A percentile compares a stretch with the other conserved stretches of the same genome.
Conservation (phyloP, 2,797 vertebrate genomes). For the Poeciliopsis presidionis region DNA sequence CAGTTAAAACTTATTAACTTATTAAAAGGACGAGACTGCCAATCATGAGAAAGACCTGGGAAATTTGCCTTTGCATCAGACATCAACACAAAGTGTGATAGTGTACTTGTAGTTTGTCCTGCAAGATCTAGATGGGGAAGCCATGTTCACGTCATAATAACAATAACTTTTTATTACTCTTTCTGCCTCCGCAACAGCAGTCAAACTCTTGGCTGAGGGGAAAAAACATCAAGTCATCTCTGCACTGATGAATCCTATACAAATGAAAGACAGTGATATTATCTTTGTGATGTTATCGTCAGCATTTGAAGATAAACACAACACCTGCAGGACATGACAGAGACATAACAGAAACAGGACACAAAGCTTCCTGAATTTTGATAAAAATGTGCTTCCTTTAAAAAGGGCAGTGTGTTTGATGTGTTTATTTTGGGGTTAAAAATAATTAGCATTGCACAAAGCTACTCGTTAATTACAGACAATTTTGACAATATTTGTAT, state of each 20-base stretch:
- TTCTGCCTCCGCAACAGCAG: neutral
- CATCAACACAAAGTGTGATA: neutral
- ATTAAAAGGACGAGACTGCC: neutral
- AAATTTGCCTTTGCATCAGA: neutral
- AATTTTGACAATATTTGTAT: neutral
- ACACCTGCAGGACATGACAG: neutral
- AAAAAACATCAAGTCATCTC: neutral
- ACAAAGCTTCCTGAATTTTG: neutral
- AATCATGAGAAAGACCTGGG: neutral
- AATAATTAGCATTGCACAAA: neutral
- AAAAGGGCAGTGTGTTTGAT: neutral
- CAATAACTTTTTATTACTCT: neutral
- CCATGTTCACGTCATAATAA: neutral
- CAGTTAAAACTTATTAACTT: too few species aligned
- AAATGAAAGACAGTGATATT: neutral
- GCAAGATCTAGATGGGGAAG: neutral
- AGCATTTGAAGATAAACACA: neutral
- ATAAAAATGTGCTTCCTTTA: neutral
- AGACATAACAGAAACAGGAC: neutral
- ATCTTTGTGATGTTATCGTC: neutral
- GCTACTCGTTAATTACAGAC: neutral
- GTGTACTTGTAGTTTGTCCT: neutral
- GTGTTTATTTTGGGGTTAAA: neutral
- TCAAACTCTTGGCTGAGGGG: neutral
- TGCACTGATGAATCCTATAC: neutral